These are phyloP conservation scores for Sceliomorpha sp. DNA, from an alignment of 2,888 invertebrate species.

Conservation along the genomic window DNA sequence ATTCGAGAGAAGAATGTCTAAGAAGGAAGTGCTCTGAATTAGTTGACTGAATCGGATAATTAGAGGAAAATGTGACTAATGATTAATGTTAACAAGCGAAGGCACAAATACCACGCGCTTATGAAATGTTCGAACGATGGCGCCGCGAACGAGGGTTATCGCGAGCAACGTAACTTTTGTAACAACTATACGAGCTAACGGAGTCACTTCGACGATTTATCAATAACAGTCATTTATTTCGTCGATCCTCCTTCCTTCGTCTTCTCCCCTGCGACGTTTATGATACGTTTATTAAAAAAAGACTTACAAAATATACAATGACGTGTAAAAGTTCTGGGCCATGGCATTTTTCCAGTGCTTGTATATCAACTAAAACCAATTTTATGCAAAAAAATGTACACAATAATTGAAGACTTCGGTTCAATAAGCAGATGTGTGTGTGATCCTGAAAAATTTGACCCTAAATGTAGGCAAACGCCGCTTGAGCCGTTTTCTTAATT, in stretches of 20 bases:
- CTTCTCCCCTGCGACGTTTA: slow-evolving; percentile 13
- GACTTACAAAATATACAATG: too few species aligned
- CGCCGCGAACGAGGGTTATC: slow-evolving; percentile 73
- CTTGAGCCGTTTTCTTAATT: too few species aligned
- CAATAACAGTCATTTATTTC: slow-evolving; percentile 35
- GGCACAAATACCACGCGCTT: slow-evolving; percentile 5
- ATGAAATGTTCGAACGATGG: slow-evolving; percentile 64
- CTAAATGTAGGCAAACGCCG: too few species aligned
- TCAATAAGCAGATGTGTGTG: too few species aligned
- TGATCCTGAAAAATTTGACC: too few species aligned
- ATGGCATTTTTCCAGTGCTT: too few species aligned
- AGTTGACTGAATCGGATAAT: slow-evolving; percentile 2
- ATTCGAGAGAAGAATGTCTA: neutral
- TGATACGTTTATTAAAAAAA: slow-evolving; percentile 27
- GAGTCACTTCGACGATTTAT: slow-evolving; percentile 26
- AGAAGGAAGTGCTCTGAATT: slow-evolving; percentile 11
- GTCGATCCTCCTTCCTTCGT: slow-evolving; percentile 25
- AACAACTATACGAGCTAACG: slow-evolving; percentile 61
- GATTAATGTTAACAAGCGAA: slow-evolving; percentile 8
- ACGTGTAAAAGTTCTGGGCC: too few species aligned
- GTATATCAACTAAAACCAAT: too few species aligned
- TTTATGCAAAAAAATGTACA: too few species aligned
- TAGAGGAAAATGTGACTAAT: slow-evolving; percentile 7
- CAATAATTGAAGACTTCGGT: too few species aligned
- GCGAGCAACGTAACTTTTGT: slow-evolving; percentile 65